Base-by-base conservation (phyloP, 1,140 invertebrate genomes). In the Caerostris darwini region DNA sequence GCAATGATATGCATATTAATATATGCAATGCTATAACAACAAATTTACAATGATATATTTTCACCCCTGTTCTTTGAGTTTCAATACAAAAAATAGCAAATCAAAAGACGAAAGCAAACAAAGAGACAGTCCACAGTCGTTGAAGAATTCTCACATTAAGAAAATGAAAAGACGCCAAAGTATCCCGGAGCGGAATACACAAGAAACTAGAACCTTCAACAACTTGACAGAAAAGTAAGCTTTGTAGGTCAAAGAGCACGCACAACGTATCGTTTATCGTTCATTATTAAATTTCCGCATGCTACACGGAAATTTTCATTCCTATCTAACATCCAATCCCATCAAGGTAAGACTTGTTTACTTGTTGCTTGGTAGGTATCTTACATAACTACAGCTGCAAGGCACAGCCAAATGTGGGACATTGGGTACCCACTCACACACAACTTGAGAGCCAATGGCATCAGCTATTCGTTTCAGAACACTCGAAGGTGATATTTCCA, bases 321-420 rank as follows among this genome's bases (percentile, higher is more conserved):
- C 50, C 64, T 34, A 57, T 56, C 57, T 57, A 7, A 56, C 50
- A 71, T 69, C 56, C 19, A 64, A 61, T 61, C n/a, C 17, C 50
- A 19, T 77, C 88, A 90, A 90, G 88, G 88, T 61, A 90, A 90
- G 34, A 19, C 58, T 59, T 82, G 90, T 91, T 91, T 91, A 91
- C 58, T n/a, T n/a, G 67, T 58, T 34, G 50, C 58, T 57, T 12
- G 12, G 34, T 57, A 7, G 19, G 59, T 81, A 53, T 12, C 88
- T 91, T 91, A 61, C 58, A 82, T 82, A 91, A 91, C 54, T 34
- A 17, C 12, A 82, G 58, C 57, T 82, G 17, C 56, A 61, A 77
- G 56, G 69, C 54, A 59, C 8, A 34, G 10, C n/a, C 5, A 57
- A 87, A 87, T 58, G 71, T 91, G 56, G 69, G 77, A 82, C 67